Evolutionary conservation across 23 tunicate species (phyloP).

Genomic region (Oikopleura vanhoeffeni): DNA sequence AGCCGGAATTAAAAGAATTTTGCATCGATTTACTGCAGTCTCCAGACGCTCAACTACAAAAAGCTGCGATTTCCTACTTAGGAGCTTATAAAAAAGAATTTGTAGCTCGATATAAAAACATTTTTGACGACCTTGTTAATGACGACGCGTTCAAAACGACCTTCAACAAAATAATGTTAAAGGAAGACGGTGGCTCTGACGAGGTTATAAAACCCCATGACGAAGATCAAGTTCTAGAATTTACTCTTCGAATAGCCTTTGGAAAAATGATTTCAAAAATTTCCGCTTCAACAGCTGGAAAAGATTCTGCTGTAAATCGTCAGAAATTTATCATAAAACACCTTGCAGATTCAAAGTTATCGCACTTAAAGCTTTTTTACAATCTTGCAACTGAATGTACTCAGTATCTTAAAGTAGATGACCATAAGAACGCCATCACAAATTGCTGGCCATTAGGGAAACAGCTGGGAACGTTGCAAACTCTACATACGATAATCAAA

Average conservation of each 20-base stretch:
- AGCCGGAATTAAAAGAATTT: not conserved
- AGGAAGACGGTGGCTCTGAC: no score
- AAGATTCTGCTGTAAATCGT: not conserved
- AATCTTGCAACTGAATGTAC: not conserved
- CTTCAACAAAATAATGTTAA: not conserved
- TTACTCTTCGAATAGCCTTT: not conserved
- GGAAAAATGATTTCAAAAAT: not conserved
- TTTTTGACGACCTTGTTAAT: not conserved
- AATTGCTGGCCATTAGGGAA: not conserved
- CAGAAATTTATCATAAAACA: not conserved
- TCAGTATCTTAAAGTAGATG: not conserved
- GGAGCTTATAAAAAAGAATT: not conserved
- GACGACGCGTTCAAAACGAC: not conserved
- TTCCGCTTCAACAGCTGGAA: not conserved
- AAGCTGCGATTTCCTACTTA: not conserved
- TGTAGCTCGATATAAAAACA: not conserved
- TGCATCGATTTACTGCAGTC: not conserved
- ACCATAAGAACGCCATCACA: not conserved
- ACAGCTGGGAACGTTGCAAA: not conserved
- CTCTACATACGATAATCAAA: not conserved
- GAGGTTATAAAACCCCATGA: not conserved
- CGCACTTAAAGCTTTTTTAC: not conserved
- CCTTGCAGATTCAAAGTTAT: not conserved
- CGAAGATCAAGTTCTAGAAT: not conserved
- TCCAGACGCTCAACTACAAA: not conserved